Evolutionary conservation across 1,140 invertebrate genomes (phyloP), one percentile per base, ranked within the genome.

Genomic region (Nebria ingens): DNA sequence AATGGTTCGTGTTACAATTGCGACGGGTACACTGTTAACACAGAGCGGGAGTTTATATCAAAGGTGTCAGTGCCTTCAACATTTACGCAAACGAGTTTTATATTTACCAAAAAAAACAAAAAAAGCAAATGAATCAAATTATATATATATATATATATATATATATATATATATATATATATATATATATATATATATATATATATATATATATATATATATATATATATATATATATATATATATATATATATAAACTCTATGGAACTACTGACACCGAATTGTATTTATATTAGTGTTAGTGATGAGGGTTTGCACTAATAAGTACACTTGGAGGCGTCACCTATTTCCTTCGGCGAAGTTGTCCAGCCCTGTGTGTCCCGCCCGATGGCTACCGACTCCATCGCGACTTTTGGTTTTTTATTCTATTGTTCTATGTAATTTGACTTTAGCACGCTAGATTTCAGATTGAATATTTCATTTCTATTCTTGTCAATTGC

Each of bases 221-320:
- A 34, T 34, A n/a, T 34, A 34, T 34, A 34, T 34, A 34, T 34
- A n/a, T 34, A 34, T 34, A n/a, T 34, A 34, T 34, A n/a, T 34
- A 34, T 34, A n/a, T 34, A 34, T 34, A n/a, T 34, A n/a, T n/a
- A n/a, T n/a, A n/a, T n/a, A n/a, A n/a, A n/a, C n/a, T n/a, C n/a
- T n/a, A n/a, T n/a, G n/a, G n/a, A n/a, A n/a, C n/a, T n/a, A n/a
- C n/a, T n/a, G n/a, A n/a, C n/a, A n/a, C 25, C n/a, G 25, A 6
- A 34, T n/a, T n/a, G n/a, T 6, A n/a, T n/a, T 34, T 9, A 34
- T 34, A 34, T 34, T 9, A n/a, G 25, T 34, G 6, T 34, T 9
- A 9, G 25, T n/a, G 6, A 34, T 34, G 25, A 9, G 6, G 25
- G 6, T 9, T n/a, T 34, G 25, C n/a, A 34, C n/a, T n/a, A n/a